Conservation (phyloP, 2,797 vertebrate genomes). For the Ptychadena robeensis region DNA sequence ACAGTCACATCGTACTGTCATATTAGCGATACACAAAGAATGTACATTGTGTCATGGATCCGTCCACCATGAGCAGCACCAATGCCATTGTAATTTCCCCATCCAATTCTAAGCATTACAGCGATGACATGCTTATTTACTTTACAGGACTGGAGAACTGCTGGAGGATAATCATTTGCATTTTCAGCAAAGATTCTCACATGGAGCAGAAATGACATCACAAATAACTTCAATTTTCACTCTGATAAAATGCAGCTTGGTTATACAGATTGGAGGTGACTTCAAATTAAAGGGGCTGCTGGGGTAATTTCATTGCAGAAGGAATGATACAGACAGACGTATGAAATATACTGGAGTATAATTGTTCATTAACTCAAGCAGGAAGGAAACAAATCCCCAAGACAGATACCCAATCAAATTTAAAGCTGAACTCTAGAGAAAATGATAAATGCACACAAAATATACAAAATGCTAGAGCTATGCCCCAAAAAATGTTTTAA, state of each 20-base stretch:
- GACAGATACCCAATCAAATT: too few species aligned
- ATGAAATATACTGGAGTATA: too few species aligned
- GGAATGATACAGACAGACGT: too few species aligned
- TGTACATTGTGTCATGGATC: constrained; percentile 29
- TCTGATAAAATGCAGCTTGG: not conserved
- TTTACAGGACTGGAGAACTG: constrained; percentile 11
- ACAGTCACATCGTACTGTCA: constrained; percentile 22
- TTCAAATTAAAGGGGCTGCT: not conserved
- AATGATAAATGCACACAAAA: too few species aligned
- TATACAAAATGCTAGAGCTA: too few species aligned
- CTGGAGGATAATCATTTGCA: not conserved
- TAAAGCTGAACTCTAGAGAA: too few species aligned
- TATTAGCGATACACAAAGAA: constrained; percentile 45
- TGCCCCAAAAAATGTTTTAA: too few species aligned
- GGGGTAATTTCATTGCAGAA: too few species aligned
- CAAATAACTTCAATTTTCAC: not conserved
- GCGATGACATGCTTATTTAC: constrained; percentile 43
- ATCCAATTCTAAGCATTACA: constrained; percentile 31
- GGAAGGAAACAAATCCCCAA: too few species aligned
- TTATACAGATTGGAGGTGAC: not conserved
- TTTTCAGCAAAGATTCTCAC: not conserved
- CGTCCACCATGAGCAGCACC: not conserved
- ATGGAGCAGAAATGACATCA: constrained; percentile 19
- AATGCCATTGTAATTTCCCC: constrained; percentile 23
- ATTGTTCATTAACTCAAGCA: too few species aligned